These are phyloP conservation scores for Andrena dorsata DNA, from an alignment of 2,888 invertebrate genomes.

Conservation along the genomic window DNA sequence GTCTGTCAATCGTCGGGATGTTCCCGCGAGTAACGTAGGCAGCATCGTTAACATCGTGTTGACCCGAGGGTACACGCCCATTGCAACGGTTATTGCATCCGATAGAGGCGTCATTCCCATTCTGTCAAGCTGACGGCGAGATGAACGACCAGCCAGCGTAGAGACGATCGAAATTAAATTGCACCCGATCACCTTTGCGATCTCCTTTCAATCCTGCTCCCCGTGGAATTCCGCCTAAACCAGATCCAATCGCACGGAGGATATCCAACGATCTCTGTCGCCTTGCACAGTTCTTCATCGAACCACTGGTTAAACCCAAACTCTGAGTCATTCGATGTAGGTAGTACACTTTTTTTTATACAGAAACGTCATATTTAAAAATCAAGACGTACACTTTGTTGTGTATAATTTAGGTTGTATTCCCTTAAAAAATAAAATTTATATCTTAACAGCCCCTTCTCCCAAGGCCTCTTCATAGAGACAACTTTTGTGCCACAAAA, in stretches of 20 bases:
- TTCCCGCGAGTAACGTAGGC: conserved; percentile 43
- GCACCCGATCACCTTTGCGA: neutral
- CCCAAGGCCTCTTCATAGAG: no score
- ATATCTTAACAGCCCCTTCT: no score
- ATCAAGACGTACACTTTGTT: no score
- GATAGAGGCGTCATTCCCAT: conserved; percentile 61
- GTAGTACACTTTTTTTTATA: no score
- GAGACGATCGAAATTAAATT: conserved; percentile 8
- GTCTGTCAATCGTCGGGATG: conserved; percentile 44
- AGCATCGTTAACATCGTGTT: conserved; percentile 63
- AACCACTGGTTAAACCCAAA: no score
- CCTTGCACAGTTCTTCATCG: no score
- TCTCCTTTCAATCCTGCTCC: neutral
- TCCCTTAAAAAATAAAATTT: no score
- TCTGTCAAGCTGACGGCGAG: conserved; percentile 44
- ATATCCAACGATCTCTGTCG: no score
- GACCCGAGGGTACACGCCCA: conserved; percentile 55
- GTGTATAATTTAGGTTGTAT: no score
- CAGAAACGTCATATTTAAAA: no score
- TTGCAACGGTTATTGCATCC: conserved; percentile 34
- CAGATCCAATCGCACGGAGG: conserved; percentile 1
- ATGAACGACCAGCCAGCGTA: neutral
- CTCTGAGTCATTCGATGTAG: no score
- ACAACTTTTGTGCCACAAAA: no score
- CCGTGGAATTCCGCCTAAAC: neutral